Evolutionary conservation across 2,797 vertebrate genomes (phyloP).

Genomic region (Diplodus sargus): DNA sequence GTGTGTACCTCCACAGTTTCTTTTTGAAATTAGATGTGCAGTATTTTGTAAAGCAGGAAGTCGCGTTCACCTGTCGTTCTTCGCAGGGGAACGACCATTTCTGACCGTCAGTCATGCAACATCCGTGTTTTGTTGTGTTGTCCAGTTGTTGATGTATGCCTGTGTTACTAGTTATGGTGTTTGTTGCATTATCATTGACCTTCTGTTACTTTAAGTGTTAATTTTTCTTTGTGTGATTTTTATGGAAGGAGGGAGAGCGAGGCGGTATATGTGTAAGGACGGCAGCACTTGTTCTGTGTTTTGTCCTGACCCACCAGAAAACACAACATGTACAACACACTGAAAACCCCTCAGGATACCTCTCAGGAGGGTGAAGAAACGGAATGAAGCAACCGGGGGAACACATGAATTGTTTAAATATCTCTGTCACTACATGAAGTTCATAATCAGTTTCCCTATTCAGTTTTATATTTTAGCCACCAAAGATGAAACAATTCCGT

Average conservation of each 20-base stretch:
- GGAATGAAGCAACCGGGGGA: constrained; percentile 1
- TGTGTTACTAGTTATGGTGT: constrained; percentile 59
- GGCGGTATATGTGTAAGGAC: constrained; percentile 8
- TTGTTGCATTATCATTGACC: constrained; percentile 58
- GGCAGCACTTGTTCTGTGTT: constrained; percentile 38
- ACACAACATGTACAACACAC: constrained; percentile 34
- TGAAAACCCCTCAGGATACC: constrained; percentile 1
- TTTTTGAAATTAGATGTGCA: constrained; percentile 70
- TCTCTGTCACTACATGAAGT: constrained; percentile 39
- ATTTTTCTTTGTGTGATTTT: constrained; percentile 47
- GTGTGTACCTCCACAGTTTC: constrained; percentile 72
- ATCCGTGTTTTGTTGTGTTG: constrained; percentile 57
- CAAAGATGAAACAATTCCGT: constrained; percentile 51
- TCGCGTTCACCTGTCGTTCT: constrained; percentile 54
- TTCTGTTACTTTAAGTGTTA: constrained; percentile 69
- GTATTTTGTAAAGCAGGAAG: constrained; percentile 77
- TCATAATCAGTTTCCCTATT: constrained; percentile 28
- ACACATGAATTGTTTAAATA: constrained; percentile 19
- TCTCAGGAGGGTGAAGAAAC: neutral
- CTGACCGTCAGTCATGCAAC: constrained; percentile 54
- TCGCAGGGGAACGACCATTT: constrained; percentile 31
- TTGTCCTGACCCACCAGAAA: constrained; percentile 33
- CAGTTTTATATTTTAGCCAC: constrained; percentile 59
- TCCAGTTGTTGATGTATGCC: constrained; percentile 50
- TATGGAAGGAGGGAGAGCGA: constrained; percentile 30